These are phyloP conservation scores for Illadopsis cleaveri DNA, from an alignment of 2,113 vertebrate species.

Conservation along the genomic window DNA sequence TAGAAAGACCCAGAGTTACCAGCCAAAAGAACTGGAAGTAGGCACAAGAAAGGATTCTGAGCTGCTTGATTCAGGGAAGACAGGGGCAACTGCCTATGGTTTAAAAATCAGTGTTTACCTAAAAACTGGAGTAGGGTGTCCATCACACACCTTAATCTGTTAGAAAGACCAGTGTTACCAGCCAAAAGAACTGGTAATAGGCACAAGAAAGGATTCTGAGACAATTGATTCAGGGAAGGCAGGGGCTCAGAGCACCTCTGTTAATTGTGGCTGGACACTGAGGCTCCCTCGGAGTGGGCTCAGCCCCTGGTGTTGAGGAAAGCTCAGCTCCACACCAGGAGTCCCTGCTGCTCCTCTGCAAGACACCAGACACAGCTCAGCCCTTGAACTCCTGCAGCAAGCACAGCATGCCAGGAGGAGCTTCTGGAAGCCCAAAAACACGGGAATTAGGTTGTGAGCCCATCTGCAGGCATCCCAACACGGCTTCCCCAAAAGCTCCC, in stretches of 20 bases:
- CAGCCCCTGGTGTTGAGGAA: neutral
- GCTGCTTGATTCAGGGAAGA: neutral
- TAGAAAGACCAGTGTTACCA: neutral
- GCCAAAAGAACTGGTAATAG: neutral
- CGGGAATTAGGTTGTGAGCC: neutral
- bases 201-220: neutral
- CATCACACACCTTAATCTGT: neutral
- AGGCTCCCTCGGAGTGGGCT: constrained; percentile 9
- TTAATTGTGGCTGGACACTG: neutral
- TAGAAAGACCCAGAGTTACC: neutral
- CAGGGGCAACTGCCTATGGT: no score
- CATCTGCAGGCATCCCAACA: constrained; percentile 16
- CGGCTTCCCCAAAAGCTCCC: constrained; percentile 23
- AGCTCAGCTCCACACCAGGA: constrained; percentile 22
- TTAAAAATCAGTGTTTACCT: no score
- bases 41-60: neutral
- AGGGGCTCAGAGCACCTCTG: neutral
- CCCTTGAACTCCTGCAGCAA: constrained; percentile 42
- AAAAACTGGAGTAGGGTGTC: neutral
- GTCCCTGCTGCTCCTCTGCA: constrained; percentile 24
- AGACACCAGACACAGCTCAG: constrained; percentile 42
- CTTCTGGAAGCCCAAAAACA: constrained; percentile 23
- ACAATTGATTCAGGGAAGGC: neutral
- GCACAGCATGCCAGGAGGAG: constrained; percentile 52
- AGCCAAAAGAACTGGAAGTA: neutral